phyloP scores from a whole-genome alignment of 1,140 invertebrate species.

The Aphis gossypii region DNA sequence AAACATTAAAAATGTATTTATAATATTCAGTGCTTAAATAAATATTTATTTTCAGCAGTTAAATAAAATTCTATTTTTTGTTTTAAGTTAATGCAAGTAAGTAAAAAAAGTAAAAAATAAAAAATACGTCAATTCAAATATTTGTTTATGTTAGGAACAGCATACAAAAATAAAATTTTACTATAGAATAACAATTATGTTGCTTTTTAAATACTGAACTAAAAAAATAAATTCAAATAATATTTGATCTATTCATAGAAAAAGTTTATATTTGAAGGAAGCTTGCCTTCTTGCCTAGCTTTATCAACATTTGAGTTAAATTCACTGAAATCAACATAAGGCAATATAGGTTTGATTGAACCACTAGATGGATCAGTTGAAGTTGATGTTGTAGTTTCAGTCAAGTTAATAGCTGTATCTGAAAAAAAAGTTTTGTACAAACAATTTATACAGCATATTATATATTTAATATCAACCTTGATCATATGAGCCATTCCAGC shows the following conservation, averaged over 20 bases:
- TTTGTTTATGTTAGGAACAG: background rate
- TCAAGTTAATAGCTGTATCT: conserved; percentile 58
- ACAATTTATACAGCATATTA: conserved; percentile 2
- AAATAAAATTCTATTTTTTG: background rate
- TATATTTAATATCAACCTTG: conserved; percentile 5
- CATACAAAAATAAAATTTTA: background rate
- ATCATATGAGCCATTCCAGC: conserved; percentile 52
- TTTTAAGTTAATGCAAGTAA: background rate
- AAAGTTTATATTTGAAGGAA: conserved; percentile 68
- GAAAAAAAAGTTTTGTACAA: background rate
- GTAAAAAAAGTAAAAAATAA: background rate
- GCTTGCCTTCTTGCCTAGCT: conserved; percentile 68
- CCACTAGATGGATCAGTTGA: conserved; percentile 43
- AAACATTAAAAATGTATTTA: background rate
- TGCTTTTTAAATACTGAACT: background rate
- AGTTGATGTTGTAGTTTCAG: conserved; percentile 55
- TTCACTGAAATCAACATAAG: conserved; percentile 86
- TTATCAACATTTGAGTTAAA: conserved; percentile 80
- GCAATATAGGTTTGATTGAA: conserved; percentile 59
- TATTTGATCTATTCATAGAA: conserved; percentile 44
- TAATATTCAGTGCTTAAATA: background rate
- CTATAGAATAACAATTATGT: background rate
- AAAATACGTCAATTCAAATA: background rate
- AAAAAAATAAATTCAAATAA: background rate
- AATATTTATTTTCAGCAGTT: background rate